Evolutionary conservation across 2,888 invertebrate genomes (phyloP).

Genomic region (Oligia fasciuncula): DNA sequence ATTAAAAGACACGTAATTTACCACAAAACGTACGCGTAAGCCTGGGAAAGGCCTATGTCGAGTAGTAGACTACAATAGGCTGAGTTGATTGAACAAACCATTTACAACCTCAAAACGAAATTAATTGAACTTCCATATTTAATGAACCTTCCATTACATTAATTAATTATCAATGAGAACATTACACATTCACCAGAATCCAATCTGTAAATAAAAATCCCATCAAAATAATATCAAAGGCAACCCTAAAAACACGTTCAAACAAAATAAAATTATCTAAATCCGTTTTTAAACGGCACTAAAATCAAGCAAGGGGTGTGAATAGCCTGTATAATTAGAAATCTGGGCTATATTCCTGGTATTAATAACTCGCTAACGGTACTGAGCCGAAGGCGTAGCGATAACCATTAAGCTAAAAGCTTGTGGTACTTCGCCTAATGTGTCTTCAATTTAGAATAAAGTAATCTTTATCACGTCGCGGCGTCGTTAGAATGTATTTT

Average conservation of each 20-base stretch:
- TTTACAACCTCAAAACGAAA: conserved; percentile 2
- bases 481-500: conserved; percentile 52
- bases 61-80: neutral
- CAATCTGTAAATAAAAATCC: conserved; percentile 19
- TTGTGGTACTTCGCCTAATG: conserved; percentile 72
- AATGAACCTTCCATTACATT: neutral
- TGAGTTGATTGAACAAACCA: neutral
- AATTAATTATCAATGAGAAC: neutral
- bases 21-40: neutral
- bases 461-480: conserved; percentile 69
- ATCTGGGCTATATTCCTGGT: conserved; percentile 58
- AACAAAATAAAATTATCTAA: conserved; percentile 47
- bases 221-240: neutral
- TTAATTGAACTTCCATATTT: neutral
- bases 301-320: conserved; percentile 53
- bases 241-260: conserved; percentile 34
- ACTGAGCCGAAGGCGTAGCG: conserved; percentile 57
- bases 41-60: neutral
- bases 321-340: conserved; percentile 56
- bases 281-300: conserved; percentile 47
- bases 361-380: conserved; percentile 64
- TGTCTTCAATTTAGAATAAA: conserved; percentile 73
- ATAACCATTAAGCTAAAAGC: conserved; percentile 78
- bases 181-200: neutral
- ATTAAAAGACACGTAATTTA: neutral